These are phyloP conservation scores for Drosophila niveifrons DNA, from an alignment of 2,888 invertebrate species.

Conservation along the genomic window DNA sequence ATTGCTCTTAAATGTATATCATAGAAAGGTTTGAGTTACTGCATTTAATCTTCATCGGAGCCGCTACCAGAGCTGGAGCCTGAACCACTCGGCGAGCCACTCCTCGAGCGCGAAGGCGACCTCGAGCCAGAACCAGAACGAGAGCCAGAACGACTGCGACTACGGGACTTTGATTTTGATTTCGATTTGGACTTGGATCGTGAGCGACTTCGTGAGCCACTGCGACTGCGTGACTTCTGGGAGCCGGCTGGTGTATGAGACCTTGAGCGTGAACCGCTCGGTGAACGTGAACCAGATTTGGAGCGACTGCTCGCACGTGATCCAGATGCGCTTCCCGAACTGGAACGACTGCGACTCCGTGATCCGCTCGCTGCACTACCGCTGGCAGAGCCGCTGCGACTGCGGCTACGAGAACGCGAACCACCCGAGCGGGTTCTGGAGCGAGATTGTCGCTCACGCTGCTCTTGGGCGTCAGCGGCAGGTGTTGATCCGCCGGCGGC, in stretches of 20 bases:
- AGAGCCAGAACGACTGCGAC: constrained; percentile 68
- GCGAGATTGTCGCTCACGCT: constrained; percentile 80
- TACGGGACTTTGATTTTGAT: constrained; percentile 58
- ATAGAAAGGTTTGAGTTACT: constrained; percentile 19
- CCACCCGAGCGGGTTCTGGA: constrained; percentile 70
- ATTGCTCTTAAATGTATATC: constrained; percentile 29
- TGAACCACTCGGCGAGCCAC: constrained; percentile 77
- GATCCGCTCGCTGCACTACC: constrained; percentile 63
- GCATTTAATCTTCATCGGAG: constrained; percentile 75
- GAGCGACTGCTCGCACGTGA: constrained; percentile 83
- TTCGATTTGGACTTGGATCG: constrained; percentile 57
- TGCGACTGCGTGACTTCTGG: constrained; percentile 79
- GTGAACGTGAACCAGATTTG: constrained; percentile 72
- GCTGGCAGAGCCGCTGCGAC: constrained; percentile 54
- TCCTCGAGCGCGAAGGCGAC: constrained; percentile 83
- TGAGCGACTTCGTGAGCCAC: constrained; percentile 32
- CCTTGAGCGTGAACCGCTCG: constrained; percentile 66
- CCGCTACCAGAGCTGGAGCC: constrained; percentile 84
- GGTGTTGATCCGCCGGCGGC: constrained; percentile 37
- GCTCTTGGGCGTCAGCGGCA: constrained; percentile 63
- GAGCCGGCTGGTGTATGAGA: constrained; percentile 78
- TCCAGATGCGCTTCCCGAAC: constrained; percentile 75
- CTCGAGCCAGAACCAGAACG: constrained; percentile 84
- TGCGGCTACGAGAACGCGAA: constrained; percentile 63
- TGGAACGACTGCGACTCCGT: constrained; percentile 69